These are phyloP conservation scores for Heliconius cydno DNA, from an alignment of 2,888 invertebrate species.

Conservation along the genomic window DNA sequence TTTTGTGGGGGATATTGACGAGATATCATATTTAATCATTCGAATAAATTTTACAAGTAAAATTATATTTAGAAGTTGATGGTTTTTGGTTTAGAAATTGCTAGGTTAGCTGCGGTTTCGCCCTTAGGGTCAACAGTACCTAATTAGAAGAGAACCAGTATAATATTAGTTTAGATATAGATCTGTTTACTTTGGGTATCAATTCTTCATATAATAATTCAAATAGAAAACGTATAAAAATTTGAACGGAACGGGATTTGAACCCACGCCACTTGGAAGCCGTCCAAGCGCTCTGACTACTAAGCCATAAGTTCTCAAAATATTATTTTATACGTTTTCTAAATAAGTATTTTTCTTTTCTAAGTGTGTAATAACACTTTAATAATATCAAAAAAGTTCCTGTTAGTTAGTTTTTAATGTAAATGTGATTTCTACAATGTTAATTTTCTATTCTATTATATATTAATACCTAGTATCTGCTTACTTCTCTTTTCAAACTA, in stretches of 20 bases:
- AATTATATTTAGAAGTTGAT: constrained; percentile 10
- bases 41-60: neutral
- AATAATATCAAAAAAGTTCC: neutral
- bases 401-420: neutral
- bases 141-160: neutral
- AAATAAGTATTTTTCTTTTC: too few species aligned
- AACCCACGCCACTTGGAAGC: too few species aligned
- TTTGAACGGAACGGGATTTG: too few species aligned
- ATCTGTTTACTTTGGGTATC: neutral
- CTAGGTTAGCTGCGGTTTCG: neutral
- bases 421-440: neutral
- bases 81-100: neutral
- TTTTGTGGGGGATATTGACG: constrained; percentile 26
- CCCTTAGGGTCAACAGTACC: neutral
- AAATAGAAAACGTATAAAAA: too few species aligned
- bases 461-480: constrained; percentile 16
- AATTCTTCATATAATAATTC: neutral
- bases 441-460: constrained; percentile 4
- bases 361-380: too few species aligned
- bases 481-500: constrained; percentile 38
- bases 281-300: too few species aligned
- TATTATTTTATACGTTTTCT: too few species aligned
- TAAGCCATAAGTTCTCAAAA: too few species aligned
- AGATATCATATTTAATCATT: constrained; percentile 22
- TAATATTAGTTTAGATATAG: too few species aligned